Evolutionary conservation across 2,797 vertebrate genomes (phyloP).

Genomic region (Halcyon badia): DNA sequence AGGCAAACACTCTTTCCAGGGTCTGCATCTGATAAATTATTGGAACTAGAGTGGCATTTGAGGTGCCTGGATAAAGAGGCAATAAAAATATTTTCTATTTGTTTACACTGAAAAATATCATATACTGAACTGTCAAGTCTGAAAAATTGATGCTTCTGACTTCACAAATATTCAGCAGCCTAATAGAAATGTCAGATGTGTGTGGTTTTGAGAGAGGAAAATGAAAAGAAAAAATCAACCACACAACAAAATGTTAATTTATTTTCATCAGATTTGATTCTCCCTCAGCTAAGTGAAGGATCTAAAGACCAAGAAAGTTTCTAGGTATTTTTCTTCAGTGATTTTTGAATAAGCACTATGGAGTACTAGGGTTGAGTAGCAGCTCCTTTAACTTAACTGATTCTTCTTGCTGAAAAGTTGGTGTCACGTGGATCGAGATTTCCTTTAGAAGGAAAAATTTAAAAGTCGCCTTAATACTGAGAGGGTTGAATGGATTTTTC

Average conservation of each 20-base stretch:
- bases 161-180: conserved; percentile 37
- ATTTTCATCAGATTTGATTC: conserved; percentile 33
- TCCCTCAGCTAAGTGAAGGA: not conserved
- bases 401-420: not conserved
- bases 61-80: conserved; percentile 40
- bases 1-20: not conserved
- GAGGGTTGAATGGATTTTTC: not conserved
- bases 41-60: not conserved
- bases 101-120: conserved; percentile 57
- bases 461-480: not conserved
- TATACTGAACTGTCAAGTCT: conserved; percentile 49
- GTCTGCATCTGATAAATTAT: conserved; percentile 12
- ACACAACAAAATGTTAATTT: conserved; percentile 23
- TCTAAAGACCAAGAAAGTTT: not conserved
- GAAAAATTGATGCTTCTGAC: conserved; percentile 69
- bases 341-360: not conserved
- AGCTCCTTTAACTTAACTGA: not conserved
- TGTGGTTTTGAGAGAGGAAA: not conserved
- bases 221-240: not conserved
- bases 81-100: conserved; percentile 61
- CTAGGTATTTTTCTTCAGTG: not conserved
- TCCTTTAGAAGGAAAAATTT: not conserved
- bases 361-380: not conserved
- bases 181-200: conserved; percentile 55
- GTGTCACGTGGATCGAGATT: accelerated